phyloP scores from a whole-genome alignment of 2,888 invertebrate species.

The Branchipolynoe longqiensis region DNA sequence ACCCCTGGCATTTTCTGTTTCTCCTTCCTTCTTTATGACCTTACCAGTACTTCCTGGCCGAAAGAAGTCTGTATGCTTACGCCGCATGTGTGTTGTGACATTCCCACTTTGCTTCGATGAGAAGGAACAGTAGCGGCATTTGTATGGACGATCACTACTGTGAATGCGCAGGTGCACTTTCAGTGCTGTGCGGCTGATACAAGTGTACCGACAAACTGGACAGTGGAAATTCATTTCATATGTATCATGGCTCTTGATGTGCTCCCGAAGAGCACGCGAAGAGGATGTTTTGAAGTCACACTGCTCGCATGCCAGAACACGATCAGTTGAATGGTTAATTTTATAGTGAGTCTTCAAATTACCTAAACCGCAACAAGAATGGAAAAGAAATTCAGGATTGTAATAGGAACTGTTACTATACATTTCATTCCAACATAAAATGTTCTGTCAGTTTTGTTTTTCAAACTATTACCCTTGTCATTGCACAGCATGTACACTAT shows the following conservation, averaged over 20 bases:
- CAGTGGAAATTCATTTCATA: slow-evolving; percentile 67
- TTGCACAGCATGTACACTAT: too few relatives aligned
- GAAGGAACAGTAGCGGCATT: slow-evolving; percentile 77
- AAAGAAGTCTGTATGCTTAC: slow-evolving; percentile 71
- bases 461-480: too few relatives aligned
- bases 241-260: slow-evolving; percentile 74
- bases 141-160: slow-evolving; percentile 72
- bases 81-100: slow-evolving; percentile 75
- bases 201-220: slow-evolving; percentile 74
- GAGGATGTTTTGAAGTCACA: slow-evolving; percentile 80
- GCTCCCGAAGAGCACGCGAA: slow-evolving; percentile 76
- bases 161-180: slow-evolving; percentile 75
- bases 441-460: too few relatives aligned
- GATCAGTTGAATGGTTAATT: slow-evolving; percentile 78
- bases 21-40: background rate
- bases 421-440: too few relatives aligned
- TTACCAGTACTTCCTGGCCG: background rate
- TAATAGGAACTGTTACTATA: too few relatives aligned
- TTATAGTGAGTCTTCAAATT: slow-evolving; percentile 80
- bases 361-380: too few relatives aligned
- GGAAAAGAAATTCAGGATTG: too few relatives aligned
- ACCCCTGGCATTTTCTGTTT: background rate
- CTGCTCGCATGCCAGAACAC: slow-evolving; percentile 73
- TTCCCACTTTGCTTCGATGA: slow-evolving; percentile 75
- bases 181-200: slow-evolving; percentile 72